phyloP scores from a whole-genome alignment of 2,888 invertebrate species.

The Physocephala rufipes region DNA sequence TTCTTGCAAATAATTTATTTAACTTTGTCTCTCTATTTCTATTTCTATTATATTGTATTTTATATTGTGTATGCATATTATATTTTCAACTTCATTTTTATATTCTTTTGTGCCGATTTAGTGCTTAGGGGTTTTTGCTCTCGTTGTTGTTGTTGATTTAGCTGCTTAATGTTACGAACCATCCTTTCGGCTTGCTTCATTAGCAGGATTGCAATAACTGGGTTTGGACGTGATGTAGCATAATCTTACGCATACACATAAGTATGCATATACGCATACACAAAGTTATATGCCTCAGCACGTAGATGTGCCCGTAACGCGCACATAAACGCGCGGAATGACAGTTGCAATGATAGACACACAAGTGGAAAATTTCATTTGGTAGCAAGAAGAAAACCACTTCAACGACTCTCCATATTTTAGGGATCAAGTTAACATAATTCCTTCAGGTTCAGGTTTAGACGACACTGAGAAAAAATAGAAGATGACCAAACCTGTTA shows the following conservation, averaged over 20 bases:
- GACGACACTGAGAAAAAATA: constrained; percentile 8
- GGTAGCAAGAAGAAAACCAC: background rate
- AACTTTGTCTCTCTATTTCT: no score
- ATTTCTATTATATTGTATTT: background rate
- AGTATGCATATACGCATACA: no score
- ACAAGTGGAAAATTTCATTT: no score
- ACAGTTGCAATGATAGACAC: constrained; percentile 14
- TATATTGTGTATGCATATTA: background rate
- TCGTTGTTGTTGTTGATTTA: constrained; percentile 11
- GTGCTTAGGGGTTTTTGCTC: background rate
- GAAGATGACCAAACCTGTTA: background rate
- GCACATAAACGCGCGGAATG: constrained; percentile 16
- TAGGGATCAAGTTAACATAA: no score
- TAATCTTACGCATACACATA: no score
- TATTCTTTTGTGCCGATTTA: background rate
- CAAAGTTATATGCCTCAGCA: no score
- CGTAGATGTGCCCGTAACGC: background rate
- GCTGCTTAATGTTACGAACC: constrained; percentile 48
- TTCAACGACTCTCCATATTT: background rate
- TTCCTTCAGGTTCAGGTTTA: constrained; percentile 8
- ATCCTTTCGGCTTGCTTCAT: constrained; percentile 60
- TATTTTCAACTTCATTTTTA: background rate
- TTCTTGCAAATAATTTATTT: background rate
- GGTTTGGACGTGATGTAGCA: constrained; percentile 32
- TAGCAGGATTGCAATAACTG: constrained; percentile 46